These are phyloP conservation scores for Limnodromus scolopaceus DNA, from an alignment of 2,797 vertebrate genomes.

Conservation along the genomic window DNA sequence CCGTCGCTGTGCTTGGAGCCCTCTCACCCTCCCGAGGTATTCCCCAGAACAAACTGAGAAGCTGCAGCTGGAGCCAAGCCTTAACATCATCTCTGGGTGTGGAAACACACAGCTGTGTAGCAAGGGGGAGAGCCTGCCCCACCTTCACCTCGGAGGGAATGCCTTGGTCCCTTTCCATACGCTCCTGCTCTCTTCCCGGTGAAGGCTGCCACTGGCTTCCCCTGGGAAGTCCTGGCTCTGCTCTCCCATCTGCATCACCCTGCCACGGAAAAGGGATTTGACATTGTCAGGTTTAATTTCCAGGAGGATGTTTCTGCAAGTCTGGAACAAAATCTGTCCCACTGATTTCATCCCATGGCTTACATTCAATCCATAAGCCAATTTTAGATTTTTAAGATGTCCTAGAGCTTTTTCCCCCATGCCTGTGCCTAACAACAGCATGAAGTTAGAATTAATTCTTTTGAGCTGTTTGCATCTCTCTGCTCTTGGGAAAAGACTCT, in stretches of 20 bases:
- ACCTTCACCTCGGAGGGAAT: neutral
- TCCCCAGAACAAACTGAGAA: neutral
- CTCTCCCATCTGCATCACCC: neutral
- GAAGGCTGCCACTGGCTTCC: neutral
- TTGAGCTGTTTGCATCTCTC: neutral
- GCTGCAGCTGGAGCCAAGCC: rapidly evolving
- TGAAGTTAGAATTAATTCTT: neutral
- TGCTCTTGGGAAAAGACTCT: neutral
- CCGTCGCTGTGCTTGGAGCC: neutral
- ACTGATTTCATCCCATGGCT: neutral
- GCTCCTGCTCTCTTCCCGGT: neutral
- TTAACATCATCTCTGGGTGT: neutral
- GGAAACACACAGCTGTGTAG: neutral
- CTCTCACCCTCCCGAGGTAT: neutral
- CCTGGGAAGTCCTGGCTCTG: neutral
- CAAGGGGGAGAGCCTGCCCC: neutral
- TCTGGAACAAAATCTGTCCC: neutral
- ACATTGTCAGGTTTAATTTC: neutral
- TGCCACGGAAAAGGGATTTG: neutral
- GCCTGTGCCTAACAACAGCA: neutral
- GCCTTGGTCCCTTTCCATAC: neutral
- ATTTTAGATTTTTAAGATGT: neutral
- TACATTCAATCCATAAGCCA: neutral
- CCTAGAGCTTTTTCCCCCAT: neutral
- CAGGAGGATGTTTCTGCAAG: neutral